phyloP scores from a whole-genome alignment of 2,113 vertebrate genomes.

The Scartelaos histophorus region DNA sequence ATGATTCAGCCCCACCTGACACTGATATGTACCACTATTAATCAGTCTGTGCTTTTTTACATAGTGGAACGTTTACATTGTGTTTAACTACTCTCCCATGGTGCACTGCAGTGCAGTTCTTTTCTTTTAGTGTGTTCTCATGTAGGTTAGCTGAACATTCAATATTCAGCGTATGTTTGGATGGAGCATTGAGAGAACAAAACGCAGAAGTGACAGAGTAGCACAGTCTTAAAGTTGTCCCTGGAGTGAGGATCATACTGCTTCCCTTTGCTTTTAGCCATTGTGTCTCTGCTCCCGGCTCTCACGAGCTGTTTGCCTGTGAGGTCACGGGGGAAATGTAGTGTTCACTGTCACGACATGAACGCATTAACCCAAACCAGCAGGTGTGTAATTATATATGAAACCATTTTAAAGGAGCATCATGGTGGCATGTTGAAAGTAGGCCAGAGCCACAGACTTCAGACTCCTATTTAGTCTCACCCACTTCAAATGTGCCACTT shows the following conservation, averaged over 20 bases:
- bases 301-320: slow-evolving; percentile 63
- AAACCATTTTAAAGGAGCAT: slow-evolving; percentile 56
- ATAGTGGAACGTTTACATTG: slow-evolving; percentile 25
- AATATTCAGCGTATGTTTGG: slow-evolving; percentile 34
- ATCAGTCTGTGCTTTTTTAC: slow-evolving; percentile 34
- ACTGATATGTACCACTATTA: slow-evolving; percentile 31
- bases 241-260: slow-evolving; percentile 19
- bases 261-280: slow-evolving; percentile 34
- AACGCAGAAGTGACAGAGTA: slow-evolving; percentile 21
- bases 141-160: slow-evolving; percentile 18
- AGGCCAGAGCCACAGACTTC: slow-evolving; percentile 56
- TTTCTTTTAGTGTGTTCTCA: slow-evolving; percentile 5
- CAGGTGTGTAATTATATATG: slow-evolving; percentile 74
- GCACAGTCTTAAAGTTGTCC: slow-evolving; percentile 39
- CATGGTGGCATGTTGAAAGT: slow-evolving; percentile 49
- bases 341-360: slow-evolving; percentile 51
- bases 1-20: slow-evolving; percentile 44
- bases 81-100: slow-evolving; percentile 6
- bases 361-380: slow-evolving; percentile 59
- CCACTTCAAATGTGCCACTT: slow-evolving; percentile 57
- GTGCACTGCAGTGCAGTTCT: slow-evolving; percentile 10
- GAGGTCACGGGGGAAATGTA: slow-evolving; percentile 62
- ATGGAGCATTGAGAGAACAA: slow-evolving; percentile 32
- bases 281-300: slow-evolving; percentile 47
- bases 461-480: slow-evolving; percentile 67